These are phyloP conservation scores for Eilema caniola DNA, from an alignment of 2,888 invertebrate species.

Conservation along the genomic window DNA sequence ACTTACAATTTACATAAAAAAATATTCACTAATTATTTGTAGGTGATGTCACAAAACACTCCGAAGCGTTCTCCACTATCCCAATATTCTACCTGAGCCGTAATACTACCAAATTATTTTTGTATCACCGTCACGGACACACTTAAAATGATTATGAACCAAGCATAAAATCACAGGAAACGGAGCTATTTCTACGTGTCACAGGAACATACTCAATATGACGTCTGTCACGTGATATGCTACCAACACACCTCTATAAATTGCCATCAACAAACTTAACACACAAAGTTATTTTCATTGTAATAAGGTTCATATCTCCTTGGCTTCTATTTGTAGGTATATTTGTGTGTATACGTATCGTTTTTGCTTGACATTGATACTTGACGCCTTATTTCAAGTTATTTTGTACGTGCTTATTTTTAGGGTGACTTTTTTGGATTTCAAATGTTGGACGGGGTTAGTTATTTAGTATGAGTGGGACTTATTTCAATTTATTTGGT, in stretches of 20 bases:
- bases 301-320: constrained; percentile 46
- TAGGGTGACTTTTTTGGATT: constrained; percentile 50
- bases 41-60: background rate
- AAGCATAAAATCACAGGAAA: constrained; percentile 65
- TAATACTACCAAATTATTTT: background rate
- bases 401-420: constrained; percentile 66
- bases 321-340: constrained; percentile 39
- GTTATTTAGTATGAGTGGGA: constrained; percentile 28
- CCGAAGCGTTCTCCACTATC: background rate
- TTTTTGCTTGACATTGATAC: constrained; percentile 74
- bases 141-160: constrained; percentile 45
- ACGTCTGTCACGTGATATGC: constrained; percentile 69
- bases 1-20: too few relatives aligned
- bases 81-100: constrained; percentile 8
- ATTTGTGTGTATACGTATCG: constrained; percentile 60
- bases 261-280: constrained; percentile 22
- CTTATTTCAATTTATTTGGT: background rate
- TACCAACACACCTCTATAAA: constrained; percentile 49
- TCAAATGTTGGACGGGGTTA: constrained; percentile 32
- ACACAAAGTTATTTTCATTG: constrained; percentile 27
- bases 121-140: constrained; percentile 14
- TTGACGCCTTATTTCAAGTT: constrained; percentile 58
- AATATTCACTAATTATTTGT: too few relatives aligned
- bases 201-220: constrained; percentile 64
- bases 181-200: constrained; percentile 68